Conservation (phyloP, 2,113 vertebrate species). For the Aythya baeri region DNA sequence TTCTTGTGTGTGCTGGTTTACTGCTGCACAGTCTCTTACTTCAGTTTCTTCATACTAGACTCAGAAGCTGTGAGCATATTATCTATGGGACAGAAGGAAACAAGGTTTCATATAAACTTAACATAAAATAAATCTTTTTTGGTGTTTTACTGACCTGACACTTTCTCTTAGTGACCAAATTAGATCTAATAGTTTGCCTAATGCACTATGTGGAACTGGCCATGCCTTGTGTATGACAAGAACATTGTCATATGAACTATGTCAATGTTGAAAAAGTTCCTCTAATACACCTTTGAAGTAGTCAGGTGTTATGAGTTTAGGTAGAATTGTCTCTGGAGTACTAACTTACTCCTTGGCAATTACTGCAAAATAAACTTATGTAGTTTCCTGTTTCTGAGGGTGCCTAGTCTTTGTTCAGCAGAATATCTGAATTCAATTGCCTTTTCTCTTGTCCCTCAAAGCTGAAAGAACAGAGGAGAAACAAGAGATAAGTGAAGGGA, state of each 20-base stretch:
- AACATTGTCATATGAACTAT: no score
- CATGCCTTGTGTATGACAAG: neutral
- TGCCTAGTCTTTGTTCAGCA: neutral
- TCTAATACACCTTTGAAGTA: neutral
- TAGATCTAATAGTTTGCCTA: neutral
- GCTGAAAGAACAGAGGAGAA: neutral
- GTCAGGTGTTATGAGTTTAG: neutral
- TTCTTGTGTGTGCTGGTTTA: neutral
- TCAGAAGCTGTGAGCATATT: neutral
- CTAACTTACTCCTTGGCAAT: neutral
- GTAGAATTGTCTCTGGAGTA: neutral
- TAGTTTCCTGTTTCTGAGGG: neutral
- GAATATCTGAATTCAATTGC: neutral
- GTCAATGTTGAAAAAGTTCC: neutral
- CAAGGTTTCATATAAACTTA: neutral
- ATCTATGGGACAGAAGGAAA: neutral
- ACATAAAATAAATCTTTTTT: neutral
- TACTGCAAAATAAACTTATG: neutral
- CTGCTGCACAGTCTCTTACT: neutral
- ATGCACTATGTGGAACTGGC: neutral
- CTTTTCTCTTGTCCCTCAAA: neutral
- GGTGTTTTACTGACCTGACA: neutral
- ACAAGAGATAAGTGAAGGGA: neutral
- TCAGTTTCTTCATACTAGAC: neutral
- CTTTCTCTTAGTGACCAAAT: neutral